These are phyloP conservation scores for Salminus brasiliensis DNA, from an alignment of 2,113 vertebrate species.

Conservation along the genomic window DNA sequence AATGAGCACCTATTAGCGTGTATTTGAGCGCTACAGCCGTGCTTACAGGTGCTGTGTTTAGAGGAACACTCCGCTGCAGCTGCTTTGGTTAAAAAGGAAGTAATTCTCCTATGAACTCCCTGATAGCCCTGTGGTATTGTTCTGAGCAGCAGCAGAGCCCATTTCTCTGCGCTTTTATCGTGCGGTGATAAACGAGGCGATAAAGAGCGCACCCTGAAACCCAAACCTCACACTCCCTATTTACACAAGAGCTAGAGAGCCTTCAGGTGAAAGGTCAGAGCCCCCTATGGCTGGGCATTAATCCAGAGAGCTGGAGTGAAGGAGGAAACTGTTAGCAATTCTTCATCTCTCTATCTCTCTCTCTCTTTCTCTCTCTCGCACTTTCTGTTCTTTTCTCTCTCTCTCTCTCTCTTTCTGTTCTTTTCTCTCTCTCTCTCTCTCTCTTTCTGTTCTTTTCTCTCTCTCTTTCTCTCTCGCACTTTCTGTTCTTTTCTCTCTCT, in stretches of 20 bases:
- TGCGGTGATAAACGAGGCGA: constrained; percentile 76
- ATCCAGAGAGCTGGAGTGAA: constrained; percentile 54
- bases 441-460: not conserved
- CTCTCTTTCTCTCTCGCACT: not conserved
- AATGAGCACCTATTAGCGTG: not conserved
- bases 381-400: not conserved
- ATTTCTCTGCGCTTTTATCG: constrained; percentile 69
- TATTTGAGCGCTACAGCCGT: not conserved
- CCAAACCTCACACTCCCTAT: constrained; percentile 71
- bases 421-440: not conserved
- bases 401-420: not conserved
- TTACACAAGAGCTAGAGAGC: constrained; percentile 72
- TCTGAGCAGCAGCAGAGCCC: constrained; percentile 33
- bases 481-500: not conserved
- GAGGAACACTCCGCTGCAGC: too few relatives aligned
- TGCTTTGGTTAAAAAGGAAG: too few relatives aligned
- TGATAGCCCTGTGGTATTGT: too few relatives aligned
- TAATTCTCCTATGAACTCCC: too few relatives aligned
- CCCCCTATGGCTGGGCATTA: constrained; percentile 55
- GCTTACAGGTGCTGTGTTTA: too few relatives aligned
- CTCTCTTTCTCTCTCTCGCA: not conserved
- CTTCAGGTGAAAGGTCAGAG: constrained; percentile 66
- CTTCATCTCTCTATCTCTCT: not conserved
- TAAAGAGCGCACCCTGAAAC: constrained; percentile 66
- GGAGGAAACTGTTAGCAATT: not conserved